Base-by-base conservation (phyloP, 2,888 invertebrate species). In the Mamestra brassicae region DNA sequence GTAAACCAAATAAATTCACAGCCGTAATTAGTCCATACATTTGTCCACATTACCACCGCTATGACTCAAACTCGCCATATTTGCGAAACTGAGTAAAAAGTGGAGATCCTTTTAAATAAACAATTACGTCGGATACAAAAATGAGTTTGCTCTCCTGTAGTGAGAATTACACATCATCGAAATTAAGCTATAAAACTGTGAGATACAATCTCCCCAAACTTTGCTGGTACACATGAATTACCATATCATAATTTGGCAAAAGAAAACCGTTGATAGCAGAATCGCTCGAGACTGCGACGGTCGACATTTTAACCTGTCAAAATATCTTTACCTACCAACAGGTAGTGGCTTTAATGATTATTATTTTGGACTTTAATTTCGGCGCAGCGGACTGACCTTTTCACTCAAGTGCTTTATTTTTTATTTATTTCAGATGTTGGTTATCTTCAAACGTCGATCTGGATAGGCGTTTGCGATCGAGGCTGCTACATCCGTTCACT, bases 401-500 rank as follows among this genome's bases (percentile, higher is more conserved):
- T 95, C 95, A 94, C 94, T 96, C 95, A 93, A 90, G 84, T 88
- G 88, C 78, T 90, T 89, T 90, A 86, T 91, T 92, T 90, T 90
- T 88, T 88, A 90, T 92, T 92, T 89, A 91, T 91, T 93, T 94
- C 92, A 90, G 93, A 93, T 91, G 90, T 90, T 90, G 90, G 92
- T 95, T 95, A 95, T 95, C 95, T 93, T 94, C 93, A 92, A 92
- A 92, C 91, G 90, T 90, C 87, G 93, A 95, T 94, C 94, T 93
- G 94, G 91, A 92, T 91, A 91, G 89, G 89, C 89, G 90, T 88
- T 85, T 80, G 82, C 87, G 90, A 92, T 89, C 94, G 94, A 95
- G 95, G 95, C 94, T 94, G 93, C 93, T 90, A 94, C 94, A 95
- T 95, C 95, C 95, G 95, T 90, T 94, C 93, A 90, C 92, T 94